Conservation (phyloP, 2,113 vertebrate genomes). For the Meles meles region DNA sequence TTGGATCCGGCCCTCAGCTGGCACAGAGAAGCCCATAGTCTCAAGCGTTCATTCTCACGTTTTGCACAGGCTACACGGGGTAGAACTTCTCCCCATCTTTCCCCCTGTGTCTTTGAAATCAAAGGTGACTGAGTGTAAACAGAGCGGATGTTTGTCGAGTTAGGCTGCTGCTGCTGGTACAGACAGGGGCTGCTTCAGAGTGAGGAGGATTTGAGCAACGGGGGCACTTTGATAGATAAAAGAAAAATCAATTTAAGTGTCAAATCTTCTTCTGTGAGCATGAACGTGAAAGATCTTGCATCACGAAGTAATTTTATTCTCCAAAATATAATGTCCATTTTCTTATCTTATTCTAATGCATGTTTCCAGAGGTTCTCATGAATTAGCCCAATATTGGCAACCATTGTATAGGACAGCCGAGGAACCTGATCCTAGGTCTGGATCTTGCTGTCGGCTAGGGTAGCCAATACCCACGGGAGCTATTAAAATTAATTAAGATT, state of each 20-base stretch:
- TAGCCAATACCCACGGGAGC: not conserved
- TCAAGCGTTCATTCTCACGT: not conserved
- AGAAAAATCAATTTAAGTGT: not conserved
- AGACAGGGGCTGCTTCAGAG: not conserved
- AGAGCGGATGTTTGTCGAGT: not conserved
- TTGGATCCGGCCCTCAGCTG: not conserved
- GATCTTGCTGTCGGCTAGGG: not conserved
- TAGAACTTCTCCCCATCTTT: not conserved
- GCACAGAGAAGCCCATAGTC: not conserved
- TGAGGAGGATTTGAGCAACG: not conserved
- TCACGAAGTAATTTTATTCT: not conserved
- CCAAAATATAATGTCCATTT: not conserved
- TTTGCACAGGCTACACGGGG: not conserved
- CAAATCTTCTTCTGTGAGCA: not conserved
- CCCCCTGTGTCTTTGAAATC: not conserved
- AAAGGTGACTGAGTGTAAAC: not conserved
- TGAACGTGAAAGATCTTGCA: not conserved
- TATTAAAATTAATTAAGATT: constrained; percentile 22
- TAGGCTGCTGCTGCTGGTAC: not conserved
- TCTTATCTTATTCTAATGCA: not conserved
- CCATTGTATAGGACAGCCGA: not conserved
- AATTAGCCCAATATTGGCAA: not conserved
- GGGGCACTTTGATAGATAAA: not conserved
- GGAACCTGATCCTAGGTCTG: not conserved
- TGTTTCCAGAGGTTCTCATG: not conserved